Base-by-base conservation (phyloP, 2,797 vertebrate genomes). In the Lacerta bilineata region DNA sequence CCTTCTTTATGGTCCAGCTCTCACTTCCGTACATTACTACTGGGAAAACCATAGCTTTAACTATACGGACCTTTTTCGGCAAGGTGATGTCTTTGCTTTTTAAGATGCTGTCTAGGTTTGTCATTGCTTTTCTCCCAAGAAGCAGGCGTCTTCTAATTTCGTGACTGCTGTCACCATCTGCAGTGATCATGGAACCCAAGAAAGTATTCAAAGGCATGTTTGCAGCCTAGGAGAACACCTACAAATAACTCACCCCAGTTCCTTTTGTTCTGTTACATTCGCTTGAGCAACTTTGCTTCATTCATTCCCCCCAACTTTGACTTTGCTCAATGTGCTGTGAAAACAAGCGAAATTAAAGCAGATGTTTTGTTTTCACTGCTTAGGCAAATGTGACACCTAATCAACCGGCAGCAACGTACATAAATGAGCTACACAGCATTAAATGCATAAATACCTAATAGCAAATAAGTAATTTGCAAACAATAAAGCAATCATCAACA, bases 381-480 rank as follows among this genome's bases (percentile, higher is more conserved):
- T 89, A 86, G 83, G 88, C 78, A 89, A 89, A 89, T 89, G 88
- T 82, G 84, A 81, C 83, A 89, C 61, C 88, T 89, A 89, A 89
- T 85, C 88, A 89, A 89, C n/a, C 27, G 55, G 84, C 59, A 81
- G 85, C 72, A 89, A 86, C 59, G 55, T 81, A 85, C 88, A 86
- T 39, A 68, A 86, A 76, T 41, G 71, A 82, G 78, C 74, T 82
- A 76, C 84, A 76, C 61, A 68, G 43, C 78, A 76, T 69, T 86
- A 89, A 82, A 89, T 81, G 84, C 61, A 82, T 81, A 81, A 89
- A 81, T 75, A 68, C 59, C 88, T 89, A 89, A 89, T 86, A 82
- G 88, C 78, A 82, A 86, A 81, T 89, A 68, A 82, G 78, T 85
- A 85, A 86, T 81, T 86, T 29, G n/a, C 61, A 68, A 89, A 82